A percentile compares a stretch with the other conserved stretches of the same genome.
phyloP scores from a whole-genome alignment of 2,888 invertebrate species.

The Eristalis arbustorum region DNA sequence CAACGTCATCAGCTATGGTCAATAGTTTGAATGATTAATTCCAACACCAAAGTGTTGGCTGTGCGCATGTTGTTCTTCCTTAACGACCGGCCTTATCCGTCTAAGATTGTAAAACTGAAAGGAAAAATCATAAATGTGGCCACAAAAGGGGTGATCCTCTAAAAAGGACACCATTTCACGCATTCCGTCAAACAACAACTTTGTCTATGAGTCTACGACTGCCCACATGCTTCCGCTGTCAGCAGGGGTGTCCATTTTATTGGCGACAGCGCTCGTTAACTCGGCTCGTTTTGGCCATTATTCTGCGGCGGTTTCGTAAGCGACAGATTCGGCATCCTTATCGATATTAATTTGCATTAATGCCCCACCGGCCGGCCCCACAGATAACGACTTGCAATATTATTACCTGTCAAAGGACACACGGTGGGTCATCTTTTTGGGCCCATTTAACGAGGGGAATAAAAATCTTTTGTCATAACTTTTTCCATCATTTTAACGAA shows the following conservation, averaged over 20 bases:
- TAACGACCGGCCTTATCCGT: too few relatives aligned
- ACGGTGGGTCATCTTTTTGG: neutral
- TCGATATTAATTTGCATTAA: neutral
- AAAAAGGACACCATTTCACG: too few relatives aligned
- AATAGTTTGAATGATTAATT: too few relatives aligned
- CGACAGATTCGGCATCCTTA: neutral
- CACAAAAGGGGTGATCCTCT: too few relatives aligned
- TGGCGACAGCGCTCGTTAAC: neutral
- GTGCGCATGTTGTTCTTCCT: too few relatives aligned
- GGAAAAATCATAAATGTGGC: too few relatives aligned
- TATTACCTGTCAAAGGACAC: neutral
- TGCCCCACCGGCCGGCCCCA: neutral
- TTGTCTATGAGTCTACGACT: neutral
- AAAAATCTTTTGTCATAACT: constrained; percentile 1
- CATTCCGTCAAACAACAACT: neutral
- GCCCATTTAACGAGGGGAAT: neutral
- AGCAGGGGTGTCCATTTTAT: neutral
- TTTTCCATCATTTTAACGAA: constrained; percentile 21
- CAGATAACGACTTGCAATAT: neutral
- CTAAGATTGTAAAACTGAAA: too few relatives aligned
- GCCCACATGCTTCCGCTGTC: neutral
- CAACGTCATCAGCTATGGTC: too few relatives aligned
- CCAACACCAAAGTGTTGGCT: too few relatives aligned
- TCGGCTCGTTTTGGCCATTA: neutral
- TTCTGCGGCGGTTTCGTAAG: neutral